Base-by-base conservation (phyloP, 2,797 vertebrate genomes). In the Myiotriccus ornatus region DNA sequence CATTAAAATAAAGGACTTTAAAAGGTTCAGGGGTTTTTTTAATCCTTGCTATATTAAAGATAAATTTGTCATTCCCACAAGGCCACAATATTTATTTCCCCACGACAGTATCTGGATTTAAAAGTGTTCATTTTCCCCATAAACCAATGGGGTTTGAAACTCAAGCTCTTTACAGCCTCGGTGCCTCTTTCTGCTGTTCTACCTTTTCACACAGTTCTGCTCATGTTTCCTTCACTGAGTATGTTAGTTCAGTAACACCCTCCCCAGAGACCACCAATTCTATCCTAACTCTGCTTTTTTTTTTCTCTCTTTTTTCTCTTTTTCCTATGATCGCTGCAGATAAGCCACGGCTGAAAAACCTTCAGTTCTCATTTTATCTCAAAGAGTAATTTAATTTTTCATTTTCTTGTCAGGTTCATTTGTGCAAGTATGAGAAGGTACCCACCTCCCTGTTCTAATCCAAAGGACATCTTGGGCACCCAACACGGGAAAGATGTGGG, bases 291-390 rank as follows among this genome's bases (percentile, higher is more conserved):
- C 80, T 17, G 81, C 41, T 65, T 86, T 67, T 46, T 46, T 32
- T 1, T 1, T 46, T 44, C 21, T 9, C 37, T 3, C 2, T 12
- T 55, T 34, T 47, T n/a, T 59, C 17, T 1, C 11, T 32, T 53
- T 90, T 82, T 83, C 77, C 78, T 90, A 41, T 53, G 83, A 76
- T 46, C 57, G 79, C 59, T 94, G 47, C 8, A 91, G 94, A 96
- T 90, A 94, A 96, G 25, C 69, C 49, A 37, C 2, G n/a, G 47
- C 78, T 94, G 80, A 76, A 89, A 94, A 92, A 71, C 6, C 59
- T 22, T 8, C 13, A 15, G 23, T 44, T 59, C 35, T 32, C 41
- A 34, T 59, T 77, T 91, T 39, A 84, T 53, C 30, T 20, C 44
- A 53, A 22, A 39, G 39, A 56, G 21, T 17, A 20, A 30, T 5